A percentile compares a stretch with the other conserved stretches of the same genome.
Conservation (phyloP, 2,888 invertebrate genomes). For the Syritta pipiens region DNA sequence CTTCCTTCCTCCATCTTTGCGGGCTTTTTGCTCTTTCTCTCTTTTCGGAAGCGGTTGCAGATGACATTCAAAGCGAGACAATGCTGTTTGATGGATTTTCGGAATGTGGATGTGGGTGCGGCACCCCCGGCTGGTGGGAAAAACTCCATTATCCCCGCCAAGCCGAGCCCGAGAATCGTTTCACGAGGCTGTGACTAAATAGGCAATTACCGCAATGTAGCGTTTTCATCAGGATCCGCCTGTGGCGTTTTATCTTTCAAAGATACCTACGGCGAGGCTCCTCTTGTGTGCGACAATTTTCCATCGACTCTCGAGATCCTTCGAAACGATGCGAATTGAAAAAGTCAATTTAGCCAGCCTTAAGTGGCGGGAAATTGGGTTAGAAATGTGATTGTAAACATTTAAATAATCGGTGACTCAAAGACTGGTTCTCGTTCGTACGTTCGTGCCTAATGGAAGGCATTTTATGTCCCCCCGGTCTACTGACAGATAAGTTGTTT, state of each 20-base stretch:
- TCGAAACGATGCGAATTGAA: slow-evolving; percentile 36
- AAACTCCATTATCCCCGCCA: slow-evolving; percentile 15
- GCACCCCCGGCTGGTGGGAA: not conserved
- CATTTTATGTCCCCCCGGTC: slow-evolving; percentile 14
- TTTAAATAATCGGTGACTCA: slow-evolving; percentile 50
- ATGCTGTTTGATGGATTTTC: slow-evolving; percentile 43
- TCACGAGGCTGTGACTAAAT: slow-evolving; percentile 59
- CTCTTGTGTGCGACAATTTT: slow-evolving; percentile 29
- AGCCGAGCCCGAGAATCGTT: slow-evolving; percentile 52
- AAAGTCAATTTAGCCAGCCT: slow-evolving; percentile 50
- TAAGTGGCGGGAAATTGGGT: slow-evolving; percentile 60
- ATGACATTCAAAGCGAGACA: slow-evolving; percentile 31
- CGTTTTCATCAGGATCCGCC: slow-evolving; percentile 59
- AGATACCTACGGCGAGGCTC: slow-evolving; percentile 36
- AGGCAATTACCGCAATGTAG: slow-evolving; percentile 62
- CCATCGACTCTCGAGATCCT: slow-evolving; percentile 7
- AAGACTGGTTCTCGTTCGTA: not conserved
- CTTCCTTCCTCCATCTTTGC: not conserved
- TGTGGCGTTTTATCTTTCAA: slow-evolving; percentile 42
- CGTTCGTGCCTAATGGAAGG: slow-evolving; percentile 23
- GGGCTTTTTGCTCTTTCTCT: not conserved
- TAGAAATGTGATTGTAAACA: slow-evolving; percentile 54
- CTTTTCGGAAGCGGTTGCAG: not conserved
- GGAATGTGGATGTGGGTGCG: slow-evolving; percentile 11
- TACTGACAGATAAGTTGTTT: slow-evolving; percentile 31